These are phyloP conservation scores for Lepus townsendii DNA, from an alignment of 2,797 vertebrate species.

Conservation along the genomic window DNA sequence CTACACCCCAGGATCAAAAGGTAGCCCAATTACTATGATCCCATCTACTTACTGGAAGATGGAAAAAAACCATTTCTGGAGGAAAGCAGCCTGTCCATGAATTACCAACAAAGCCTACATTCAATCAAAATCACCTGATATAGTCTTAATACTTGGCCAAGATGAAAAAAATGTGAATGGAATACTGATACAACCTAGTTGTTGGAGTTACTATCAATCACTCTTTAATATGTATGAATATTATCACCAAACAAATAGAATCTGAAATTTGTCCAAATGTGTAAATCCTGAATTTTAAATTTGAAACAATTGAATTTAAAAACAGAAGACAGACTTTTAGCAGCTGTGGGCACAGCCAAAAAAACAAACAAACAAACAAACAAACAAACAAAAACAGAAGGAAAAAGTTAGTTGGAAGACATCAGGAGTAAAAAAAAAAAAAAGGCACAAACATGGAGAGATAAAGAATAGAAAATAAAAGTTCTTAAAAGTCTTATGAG, in stretches of 20 bases:
- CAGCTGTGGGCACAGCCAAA: neutral
- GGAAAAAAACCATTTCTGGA: neutral
- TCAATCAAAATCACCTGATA: neutral
- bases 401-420: neutral
- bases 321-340: neutral
- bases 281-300: neutral
- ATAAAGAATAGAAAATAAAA: neutral
- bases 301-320: neutral
- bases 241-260: neutral
- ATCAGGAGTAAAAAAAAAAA: neutral
- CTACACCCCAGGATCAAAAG: neutral
- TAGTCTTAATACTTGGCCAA: neutral
- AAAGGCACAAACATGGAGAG: neutral
- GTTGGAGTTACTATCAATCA: neutral
- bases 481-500: neutral
- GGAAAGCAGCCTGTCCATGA: neutral
- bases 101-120: neutral
- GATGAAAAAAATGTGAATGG: neutral
- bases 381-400: neutral
- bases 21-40: neutral
- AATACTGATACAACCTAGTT: neutral
- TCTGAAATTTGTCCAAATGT: neutral
- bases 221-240: neutral
- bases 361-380: too few relatives aligned
- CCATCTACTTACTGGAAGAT: neutral